phyloP scores from a whole-genome alignment of 2,888 invertebrate genomes.

The Hydraecia micacea region DNA sequence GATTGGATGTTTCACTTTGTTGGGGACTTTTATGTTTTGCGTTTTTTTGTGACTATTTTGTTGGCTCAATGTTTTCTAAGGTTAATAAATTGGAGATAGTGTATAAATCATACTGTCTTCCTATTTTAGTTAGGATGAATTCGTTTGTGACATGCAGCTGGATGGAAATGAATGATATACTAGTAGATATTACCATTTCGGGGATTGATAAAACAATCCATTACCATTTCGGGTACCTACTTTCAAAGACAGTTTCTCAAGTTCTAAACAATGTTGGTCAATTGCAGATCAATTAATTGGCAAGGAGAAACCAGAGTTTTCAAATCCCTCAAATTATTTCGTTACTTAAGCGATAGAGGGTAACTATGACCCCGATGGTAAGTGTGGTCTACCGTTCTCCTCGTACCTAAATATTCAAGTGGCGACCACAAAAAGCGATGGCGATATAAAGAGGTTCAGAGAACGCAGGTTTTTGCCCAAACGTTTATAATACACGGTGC shows the following conservation, averaged over 20 bases:
- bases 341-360: neutral
- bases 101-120: neutral
- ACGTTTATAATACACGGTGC: slow-evolving; percentile 83
- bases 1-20: slow-evolving; percentile 41
- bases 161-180: neutral
- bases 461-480: slow-evolving; percentile 75
- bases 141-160: neutral
- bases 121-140: neutral
- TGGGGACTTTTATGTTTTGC: slow-evolving; percentile 1
- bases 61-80: neutral
- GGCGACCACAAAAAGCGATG: slow-evolving; percentile 65
- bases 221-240: neutral
- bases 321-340: neutral
- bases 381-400: slow-evolving; percentile 13
- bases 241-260: neutral
- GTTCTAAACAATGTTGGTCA: neutral
- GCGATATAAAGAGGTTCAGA: slow-evolving; percentile 73
- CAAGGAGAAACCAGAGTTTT: neutral
- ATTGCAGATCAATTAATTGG: neutral
- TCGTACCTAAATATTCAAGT: slow-evolving; percentile 53
- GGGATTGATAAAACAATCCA: neutral
- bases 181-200: neutral
- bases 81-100: neutral
- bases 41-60: neutral
- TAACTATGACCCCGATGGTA: neutral